Conservation (phyloP, 1,140 invertebrate species). For the Colletes gigas region DNA sequence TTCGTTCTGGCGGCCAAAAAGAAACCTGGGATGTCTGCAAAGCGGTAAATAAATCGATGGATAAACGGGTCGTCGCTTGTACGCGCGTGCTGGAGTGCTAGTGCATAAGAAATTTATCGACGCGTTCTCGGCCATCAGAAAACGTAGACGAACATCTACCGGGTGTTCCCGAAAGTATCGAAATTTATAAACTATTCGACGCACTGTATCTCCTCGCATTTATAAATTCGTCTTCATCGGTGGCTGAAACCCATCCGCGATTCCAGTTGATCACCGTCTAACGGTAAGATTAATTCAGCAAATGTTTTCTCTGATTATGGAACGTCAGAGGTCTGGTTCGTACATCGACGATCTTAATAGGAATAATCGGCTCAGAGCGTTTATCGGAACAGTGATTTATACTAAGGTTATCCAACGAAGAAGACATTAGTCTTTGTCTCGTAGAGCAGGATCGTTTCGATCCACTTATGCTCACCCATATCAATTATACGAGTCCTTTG, state of each 20-base stretch:
- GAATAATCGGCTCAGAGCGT: too few relatives aligned
- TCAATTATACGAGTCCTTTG: too few relatives aligned
- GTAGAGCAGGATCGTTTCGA: too few relatives aligned
- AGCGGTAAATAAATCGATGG: slow-evolving; percentile 57
- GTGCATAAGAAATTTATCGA: slow-evolving; percentile 59
- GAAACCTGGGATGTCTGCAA: slow-evolving; percentile 38
- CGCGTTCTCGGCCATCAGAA: slow-evolving; percentile 40
- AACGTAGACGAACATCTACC: slow-evolving; percentile 13
- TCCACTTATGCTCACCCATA: too few relatives aligned
- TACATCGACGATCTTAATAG: too few relatives aligned
- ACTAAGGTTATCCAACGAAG: too few relatives aligned
- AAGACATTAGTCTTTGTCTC: too few relatives aligned
- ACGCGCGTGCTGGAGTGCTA: slow-evolving; percentile 11
- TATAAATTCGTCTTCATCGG: too few relatives aligned
- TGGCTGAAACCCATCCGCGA: not conserved
- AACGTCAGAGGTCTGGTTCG: too few relatives aligned
- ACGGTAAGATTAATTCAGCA: not conserved
- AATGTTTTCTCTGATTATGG: too few relatives aligned
- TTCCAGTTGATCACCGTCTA: not conserved
- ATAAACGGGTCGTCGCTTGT: slow-evolving; percentile 43
- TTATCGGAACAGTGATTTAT: too few relatives aligned
- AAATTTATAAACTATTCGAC: not conserved
- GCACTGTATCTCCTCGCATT: too few relatives aligned
- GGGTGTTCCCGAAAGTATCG: slow-evolving; percentile 18
- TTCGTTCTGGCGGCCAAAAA: slow-evolving; percentile 29